These are phyloP conservation scores for Hofmannophila pseudospretella DNA, from an alignment of 2,888 invertebrate genomes.

Conservation along the genomic window DNA sequence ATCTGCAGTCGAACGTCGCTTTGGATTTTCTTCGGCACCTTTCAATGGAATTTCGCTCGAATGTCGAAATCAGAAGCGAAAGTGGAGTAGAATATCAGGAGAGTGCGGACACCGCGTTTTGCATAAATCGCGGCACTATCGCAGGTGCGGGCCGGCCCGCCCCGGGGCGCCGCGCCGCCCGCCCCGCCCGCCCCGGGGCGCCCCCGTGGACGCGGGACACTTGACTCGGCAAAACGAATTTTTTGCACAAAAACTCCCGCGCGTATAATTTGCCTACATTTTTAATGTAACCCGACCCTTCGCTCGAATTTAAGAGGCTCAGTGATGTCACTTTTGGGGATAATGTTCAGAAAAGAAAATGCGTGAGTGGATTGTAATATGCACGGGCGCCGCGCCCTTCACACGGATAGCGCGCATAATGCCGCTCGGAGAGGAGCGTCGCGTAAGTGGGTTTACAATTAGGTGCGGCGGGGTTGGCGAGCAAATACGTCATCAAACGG, in stretches of 20 bases:
- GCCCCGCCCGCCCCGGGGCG: not conserved
- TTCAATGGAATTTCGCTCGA: too few species aligned
- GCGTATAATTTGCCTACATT: conserved; percentile 33
- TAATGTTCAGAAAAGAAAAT: conserved; percentile 19
- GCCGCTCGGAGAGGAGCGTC: conserved; percentile 8
- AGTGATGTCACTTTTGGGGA: conserved; percentile 20
- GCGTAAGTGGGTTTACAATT: conserved; percentile 13
- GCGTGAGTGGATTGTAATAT: conserved; percentile 18
- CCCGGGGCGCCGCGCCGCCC: too few species aligned
- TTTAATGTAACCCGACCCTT: conserved; percentile 35
- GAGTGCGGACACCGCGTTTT: too few species aligned
- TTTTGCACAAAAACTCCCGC: conserved; percentile 18
- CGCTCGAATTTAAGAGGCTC: conserved; percentile 20
- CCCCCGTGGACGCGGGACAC: conserved; percentile 1
- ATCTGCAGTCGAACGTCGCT: too few species aligned
- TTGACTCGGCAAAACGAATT: conserved; percentile 15
- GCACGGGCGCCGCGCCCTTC: conserved; percentile 11
- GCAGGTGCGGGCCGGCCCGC: too few species aligned
- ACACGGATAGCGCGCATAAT: conserved; percentile 6
- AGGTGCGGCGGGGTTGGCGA: conserved; percentile 4
- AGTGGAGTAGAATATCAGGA: too few species aligned
- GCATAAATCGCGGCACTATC: too few species aligned
- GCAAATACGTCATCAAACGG: conserved; percentile 5
- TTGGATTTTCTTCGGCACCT: too few species aligned
- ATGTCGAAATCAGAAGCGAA: too few species aligned